These are phyloP conservation scores for Hyperopisus bebe DNA, from an alignment of 2,113 vertebrate genomes.

Conservation along the genomic window DNA sequence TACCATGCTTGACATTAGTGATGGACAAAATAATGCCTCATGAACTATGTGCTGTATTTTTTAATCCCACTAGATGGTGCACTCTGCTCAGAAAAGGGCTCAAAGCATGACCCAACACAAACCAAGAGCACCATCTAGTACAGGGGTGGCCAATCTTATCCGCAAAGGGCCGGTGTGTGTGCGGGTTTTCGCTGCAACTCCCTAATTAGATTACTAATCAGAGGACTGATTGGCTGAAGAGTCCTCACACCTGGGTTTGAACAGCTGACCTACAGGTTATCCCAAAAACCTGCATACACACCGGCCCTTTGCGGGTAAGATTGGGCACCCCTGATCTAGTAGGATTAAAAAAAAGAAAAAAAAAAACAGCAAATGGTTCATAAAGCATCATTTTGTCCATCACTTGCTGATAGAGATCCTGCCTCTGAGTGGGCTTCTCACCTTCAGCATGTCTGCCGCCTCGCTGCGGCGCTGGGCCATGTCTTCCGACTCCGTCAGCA, in stretches of 20 bases:
- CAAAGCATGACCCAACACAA: not conserved
- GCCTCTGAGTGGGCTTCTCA: slow-evolving; percentile 35
- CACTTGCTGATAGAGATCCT: not conserved
- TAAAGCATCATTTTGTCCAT: not conserved
- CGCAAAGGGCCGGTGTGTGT: too few relatives aligned
- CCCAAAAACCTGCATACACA: too few relatives aligned
- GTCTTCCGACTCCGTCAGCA: slow-evolving; percentile 95
- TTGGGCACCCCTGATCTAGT: too few relatives aligned
- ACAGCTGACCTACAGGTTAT: too few relatives aligned
- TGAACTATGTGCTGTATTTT: not conserved
- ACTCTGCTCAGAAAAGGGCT: not conserved
- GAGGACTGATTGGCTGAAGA: too few relatives aligned
- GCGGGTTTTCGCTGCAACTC: too few relatives aligned
- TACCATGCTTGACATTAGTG: not conserved
- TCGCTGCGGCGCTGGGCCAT: slow-evolving; percentile 96
- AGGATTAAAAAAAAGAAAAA: not conserved
- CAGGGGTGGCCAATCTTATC: too few relatives aligned
- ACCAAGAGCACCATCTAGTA: not conserved
- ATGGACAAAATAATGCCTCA: not conserved
- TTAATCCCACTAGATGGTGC: not conserved
- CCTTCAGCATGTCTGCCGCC: slow-evolving; percentile 96
- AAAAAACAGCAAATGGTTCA: not conserved
- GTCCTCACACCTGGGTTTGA: too few relatives aligned
- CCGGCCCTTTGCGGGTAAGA: too few relatives aligned
- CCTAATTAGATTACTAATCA: too few relatives aligned